Evolutionary conservation across 2,888 invertebrate species (phyloP), one percentile per base, ranked within the genome.

Genomic region (Orthosia incerta): DNA sequence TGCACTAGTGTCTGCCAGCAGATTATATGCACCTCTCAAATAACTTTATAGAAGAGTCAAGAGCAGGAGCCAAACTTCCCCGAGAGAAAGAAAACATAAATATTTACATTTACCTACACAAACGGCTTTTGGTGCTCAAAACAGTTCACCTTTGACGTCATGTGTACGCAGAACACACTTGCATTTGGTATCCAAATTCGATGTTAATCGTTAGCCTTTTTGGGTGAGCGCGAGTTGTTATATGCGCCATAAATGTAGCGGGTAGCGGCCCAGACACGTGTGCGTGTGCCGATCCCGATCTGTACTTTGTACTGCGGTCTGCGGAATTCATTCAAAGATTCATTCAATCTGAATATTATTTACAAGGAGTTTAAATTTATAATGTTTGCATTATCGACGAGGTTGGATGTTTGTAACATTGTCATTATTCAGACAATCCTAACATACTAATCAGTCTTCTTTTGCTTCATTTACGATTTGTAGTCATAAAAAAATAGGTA

Each of bases 111-210:
- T 89, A 89, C 88, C 89, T 89, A 87, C 88, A 90, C 88, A 89
- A 87, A 89, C 90, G 89, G 88, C 87, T 89, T 87, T 89, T 88
- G 88, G 86, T 87, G 90, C 88, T 89, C 89, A 89, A 91, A 95
- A 93, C 92, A 92, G 89, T 89, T 89, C 84, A 76, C 84, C 85
- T 85, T 89, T 94, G 94, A 94, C 94, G 94, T 94, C 94, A 94
- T 79, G 68, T 78, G 82, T 80, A 86, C 84, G 86, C 85, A 80
- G 84, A 90, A 91, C 85, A 87, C 83, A 86, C 84, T 86, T 78
- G 76, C 72, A 79, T 82, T 86, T 80, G 70, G 76, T 83, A 84
- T 80, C 85, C 74, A 80, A 87, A 88, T 78, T 79, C 82, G 80
- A 78, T 83, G 70, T 73, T 88, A 80, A 87, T 85, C 78, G 79